Percentiles rank a stretch among this genome's conserved stretches.
phyloP scores from a whole-genome alignment of 2,888 invertebrate species.

The Rhopalosiphum nymphaeae region DNA sequence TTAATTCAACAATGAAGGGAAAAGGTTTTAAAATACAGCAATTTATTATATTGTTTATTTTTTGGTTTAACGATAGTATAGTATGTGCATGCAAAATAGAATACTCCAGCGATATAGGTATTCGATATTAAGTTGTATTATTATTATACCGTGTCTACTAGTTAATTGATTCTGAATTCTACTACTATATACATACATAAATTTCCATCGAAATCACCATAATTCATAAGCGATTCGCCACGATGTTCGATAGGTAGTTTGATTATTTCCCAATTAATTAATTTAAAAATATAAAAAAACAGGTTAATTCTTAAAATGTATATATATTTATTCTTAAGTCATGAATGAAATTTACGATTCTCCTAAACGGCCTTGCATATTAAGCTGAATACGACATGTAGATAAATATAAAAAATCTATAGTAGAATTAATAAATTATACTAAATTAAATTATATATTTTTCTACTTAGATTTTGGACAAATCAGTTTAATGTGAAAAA shows the following conservation, averaged over 20 bases:
- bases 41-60: not conserved
- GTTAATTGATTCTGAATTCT: constrained; percentile 36
- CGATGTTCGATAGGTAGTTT: not conserved
- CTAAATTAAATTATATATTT: too few species aligned
- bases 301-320: not conserved
- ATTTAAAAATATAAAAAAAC: not conserved
- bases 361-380: not conserved
- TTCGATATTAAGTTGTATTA: not conserved
- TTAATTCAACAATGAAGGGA: not conserved
- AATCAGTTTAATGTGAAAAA: not conserved
- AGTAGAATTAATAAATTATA: not conserved
- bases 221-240: not conserved
- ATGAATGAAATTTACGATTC: constrained; percentile 37
- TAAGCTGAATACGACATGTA: not conserved
- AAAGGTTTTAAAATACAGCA: not conserved
- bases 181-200: not conserved
- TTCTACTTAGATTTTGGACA: not conserved
- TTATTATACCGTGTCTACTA: not conserved
- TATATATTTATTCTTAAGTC: not conserved
- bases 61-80: not conserved
- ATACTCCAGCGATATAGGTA: not conserved
- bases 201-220: not conserved
- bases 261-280: not conserved
- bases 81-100: not conserved
- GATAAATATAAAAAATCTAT: not conserved